phyloP scores from a whole-genome alignment of 2,113 vertebrate genomes.

The Cinclus mexicanus region DNA sequence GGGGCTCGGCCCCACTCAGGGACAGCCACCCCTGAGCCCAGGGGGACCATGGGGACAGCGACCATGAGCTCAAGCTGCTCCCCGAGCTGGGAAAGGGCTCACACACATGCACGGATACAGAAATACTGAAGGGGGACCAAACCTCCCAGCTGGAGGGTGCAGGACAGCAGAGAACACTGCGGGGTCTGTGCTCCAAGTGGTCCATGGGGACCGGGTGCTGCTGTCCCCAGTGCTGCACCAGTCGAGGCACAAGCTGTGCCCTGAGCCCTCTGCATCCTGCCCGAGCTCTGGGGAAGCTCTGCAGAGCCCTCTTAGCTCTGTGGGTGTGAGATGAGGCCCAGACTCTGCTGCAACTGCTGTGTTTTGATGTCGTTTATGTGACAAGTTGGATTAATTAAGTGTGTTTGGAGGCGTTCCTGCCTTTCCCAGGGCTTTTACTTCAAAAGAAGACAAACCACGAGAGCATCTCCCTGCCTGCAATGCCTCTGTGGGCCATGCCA shows the following conservation, averaged over 20 bases:
- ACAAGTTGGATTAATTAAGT: conserved; percentile 31
- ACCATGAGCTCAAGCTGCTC: accelerated
- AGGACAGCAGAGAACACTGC: background rate
- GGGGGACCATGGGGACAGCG: background rate
- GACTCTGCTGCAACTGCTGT: background rate
- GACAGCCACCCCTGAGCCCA: background rate
- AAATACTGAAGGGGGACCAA: background rate
- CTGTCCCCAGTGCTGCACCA: background rate
- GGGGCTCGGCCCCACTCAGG: background rate
- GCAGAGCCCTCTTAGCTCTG: background rate
- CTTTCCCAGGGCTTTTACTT: background rate
- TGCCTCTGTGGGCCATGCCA: background rate
- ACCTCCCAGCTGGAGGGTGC: background rate
- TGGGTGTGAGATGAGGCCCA: background rate
- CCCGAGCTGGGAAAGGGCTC: background rate
- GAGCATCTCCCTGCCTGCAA: background rate
- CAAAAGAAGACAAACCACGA: background rate
- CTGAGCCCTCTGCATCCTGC: background rate
- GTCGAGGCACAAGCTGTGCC: accelerated
- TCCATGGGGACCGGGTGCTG: accelerated
- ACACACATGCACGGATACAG: background rate
- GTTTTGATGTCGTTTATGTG: conserved; percentile 5
- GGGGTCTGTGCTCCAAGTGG: accelerated
- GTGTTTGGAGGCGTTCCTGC: background rate
- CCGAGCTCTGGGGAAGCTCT: background rate